phyloP scores from a whole-genome alignment of 2,888 invertebrate genomes.

The Chrysina gloriosa region DNA sequence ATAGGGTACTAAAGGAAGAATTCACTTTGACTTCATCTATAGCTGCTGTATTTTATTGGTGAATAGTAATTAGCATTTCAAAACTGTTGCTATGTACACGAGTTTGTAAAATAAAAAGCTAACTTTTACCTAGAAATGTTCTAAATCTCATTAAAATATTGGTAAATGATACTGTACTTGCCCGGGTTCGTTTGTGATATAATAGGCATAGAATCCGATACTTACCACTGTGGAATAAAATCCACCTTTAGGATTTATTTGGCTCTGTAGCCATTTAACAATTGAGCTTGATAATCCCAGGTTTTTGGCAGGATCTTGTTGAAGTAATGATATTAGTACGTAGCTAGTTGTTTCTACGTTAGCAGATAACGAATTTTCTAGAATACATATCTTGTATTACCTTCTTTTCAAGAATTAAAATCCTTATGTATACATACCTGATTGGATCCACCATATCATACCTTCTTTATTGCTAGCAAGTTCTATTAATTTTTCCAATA shows the following conservation, averaged over 20 bases:
- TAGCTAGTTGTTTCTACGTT: slow-evolving; percentile 79
- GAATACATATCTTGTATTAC: background rate
- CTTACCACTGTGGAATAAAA: slow-evolving; percentile 79
- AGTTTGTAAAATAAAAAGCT: too few relatives aligned
- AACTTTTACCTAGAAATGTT: too few relatives aligned
- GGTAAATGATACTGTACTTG: too few relatives aligned
- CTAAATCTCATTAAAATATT: too few relatives aligned
- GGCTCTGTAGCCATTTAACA: slow-evolving; percentile 78
- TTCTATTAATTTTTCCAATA: slow-evolving; percentile 63
- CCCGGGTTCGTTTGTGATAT: too few relatives aligned
- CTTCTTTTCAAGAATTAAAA: background rate
- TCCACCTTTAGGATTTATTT: slow-evolving; percentile 76
- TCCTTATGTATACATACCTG: slow-evolving; percentile 53
- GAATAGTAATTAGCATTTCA: too few relatives aligned
- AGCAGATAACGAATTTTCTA: slow-evolving; percentile 65
- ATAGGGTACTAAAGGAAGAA: too few relatives aligned
- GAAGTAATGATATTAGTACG: slow-evolving; percentile 70
- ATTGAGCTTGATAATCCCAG: slow-evolving; percentile 71
- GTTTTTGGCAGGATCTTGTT: slow-evolving; percentile 66
- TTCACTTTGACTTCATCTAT: too few relatives aligned
- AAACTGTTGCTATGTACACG: too few relatives aligned
- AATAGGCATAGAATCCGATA: background rate
- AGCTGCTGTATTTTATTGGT: too few relatives aligned
- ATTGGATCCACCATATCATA: slow-evolving; percentile 69
- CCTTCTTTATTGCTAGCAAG: slow-evolving; percentile 64